Evolutionary conservation across 1,140 invertebrate species (phyloP).

Genomic region (Hylyphantes graminicola): DNA sequence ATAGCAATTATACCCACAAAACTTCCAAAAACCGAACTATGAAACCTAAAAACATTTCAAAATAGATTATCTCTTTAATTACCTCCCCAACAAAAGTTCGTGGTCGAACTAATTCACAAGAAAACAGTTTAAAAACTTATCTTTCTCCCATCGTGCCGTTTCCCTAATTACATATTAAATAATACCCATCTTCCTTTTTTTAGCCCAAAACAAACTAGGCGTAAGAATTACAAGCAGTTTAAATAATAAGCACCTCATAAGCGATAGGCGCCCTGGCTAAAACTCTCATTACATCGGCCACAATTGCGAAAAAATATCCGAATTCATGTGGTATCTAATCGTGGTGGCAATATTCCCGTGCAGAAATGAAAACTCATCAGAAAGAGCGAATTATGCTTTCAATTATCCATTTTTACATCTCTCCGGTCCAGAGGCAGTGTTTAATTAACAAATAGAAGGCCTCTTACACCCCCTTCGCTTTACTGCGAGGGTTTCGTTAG

Average conservation of each 20-base stretch:
- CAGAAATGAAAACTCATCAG: conserved; percentile 59
- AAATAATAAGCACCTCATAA: conserved; percentile 59
- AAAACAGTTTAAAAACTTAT: neutral
- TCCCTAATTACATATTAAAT: conserved; percentile 54
- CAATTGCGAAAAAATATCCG: conserved; percentile 27
- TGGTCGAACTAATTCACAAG: too few species aligned
- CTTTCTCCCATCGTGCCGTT: conserved; percentile 22
- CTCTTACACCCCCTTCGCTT: conserved; percentile 19
- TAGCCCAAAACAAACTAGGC: conserved; percentile 36
- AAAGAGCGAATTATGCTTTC: conserved; percentile 60
- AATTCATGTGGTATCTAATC: conserved; percentile 17
- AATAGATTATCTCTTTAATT: too few species aligned
- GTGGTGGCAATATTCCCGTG: conserved; percentile 42
- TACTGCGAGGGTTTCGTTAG: conserved; percentile 45
- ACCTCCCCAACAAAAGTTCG: too few species aligned
- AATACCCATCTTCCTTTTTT: neutral
- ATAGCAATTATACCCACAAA: too few species aligned
- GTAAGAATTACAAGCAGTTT: conserved; percentile 56
- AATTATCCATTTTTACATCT: conserved; percentile 60
- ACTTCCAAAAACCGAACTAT: too few species aligned
- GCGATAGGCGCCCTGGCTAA: conserved; percentile 9
- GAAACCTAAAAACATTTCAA: too few species aligned
- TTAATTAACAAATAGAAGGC: conserved; percentile 58
- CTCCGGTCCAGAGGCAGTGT: conserved; percentile 46
- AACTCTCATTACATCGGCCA: conserved; percentile 48